These are phyloP conservation scores for Caradrina kadenii DNA, from an alignment of 2,888 invertebrate genomes.

Conservation along the genomic window DNA sequence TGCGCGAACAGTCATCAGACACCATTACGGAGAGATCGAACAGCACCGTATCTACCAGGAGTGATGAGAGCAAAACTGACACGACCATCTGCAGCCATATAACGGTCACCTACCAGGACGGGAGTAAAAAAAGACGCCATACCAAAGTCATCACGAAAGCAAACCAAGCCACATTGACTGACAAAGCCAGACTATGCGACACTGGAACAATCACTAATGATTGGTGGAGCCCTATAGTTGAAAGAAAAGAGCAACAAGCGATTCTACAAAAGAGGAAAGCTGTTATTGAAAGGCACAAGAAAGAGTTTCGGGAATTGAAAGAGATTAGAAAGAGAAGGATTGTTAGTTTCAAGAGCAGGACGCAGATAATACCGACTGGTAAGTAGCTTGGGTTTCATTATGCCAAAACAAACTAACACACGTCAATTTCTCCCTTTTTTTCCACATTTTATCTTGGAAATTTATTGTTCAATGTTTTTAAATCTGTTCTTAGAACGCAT, in stretches of 20 bases:
- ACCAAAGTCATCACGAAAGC: conserved; percentile 65
- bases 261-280: conserved; percentile 37
- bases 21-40: conserved; percentile 17
- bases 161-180: conserved; percentile 72
- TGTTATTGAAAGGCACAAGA: conserved; percentile 48
- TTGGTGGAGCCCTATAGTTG: conserved; percentile 82
- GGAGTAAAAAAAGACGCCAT: conserved; percentile 31
- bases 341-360: conserved; percentile 75
- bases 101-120: conserved; percentile 62
- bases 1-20: conserved; percentile 8
- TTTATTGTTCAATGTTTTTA: too few relatives aligned
- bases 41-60: conserved; percentile 38
- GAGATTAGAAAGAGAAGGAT: conserved; percentile 41
- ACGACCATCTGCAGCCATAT: conserved; percentile 71
- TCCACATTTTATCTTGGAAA: too few relatives aligned
- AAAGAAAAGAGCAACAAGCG: conserved; percentile 64
- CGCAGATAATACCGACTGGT: conserved; percentile 77
- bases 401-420: too few relatives aligned
- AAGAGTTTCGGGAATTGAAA: conserved; percentile 33
- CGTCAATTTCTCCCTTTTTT: too few relatives aligned
- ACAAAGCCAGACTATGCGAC: conserved; percentile 65
- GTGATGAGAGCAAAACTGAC: conserved; percentile 63
- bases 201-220: conserved; percentile 76
- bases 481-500: too few relatives aligned
- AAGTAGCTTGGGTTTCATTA: background rate